phyloP scores from a whole-genome alignment of 2,888 invertebrate species.

The Eremobia ochroleuca region DNA sequence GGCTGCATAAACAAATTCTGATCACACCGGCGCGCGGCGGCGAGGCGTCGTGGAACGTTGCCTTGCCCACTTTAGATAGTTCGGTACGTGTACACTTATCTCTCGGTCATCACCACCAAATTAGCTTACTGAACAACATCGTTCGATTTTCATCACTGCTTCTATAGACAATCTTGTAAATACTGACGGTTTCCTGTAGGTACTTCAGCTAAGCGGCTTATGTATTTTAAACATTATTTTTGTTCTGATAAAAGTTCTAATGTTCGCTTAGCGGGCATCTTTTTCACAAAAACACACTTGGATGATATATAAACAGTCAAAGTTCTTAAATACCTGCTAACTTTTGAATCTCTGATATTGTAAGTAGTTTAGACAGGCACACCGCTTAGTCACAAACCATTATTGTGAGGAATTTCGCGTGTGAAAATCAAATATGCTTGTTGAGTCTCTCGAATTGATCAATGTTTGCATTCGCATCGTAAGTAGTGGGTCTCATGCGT shows the following conservation, averaged over 20 bases:
- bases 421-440: slow-evolving; percentile 72
- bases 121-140: slow-evolving; percentile 49
- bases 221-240: not conserved
- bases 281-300: not conserved
- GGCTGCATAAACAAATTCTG: slow-evolving; percentile 88
- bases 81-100: slow-evolving; percentile 63
- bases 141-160: slow-evolving; percentile 42
- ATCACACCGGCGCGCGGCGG: slow-evolving; percentile 82
- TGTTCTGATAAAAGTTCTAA: not conserved
- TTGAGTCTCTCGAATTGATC: slow-evolving; percentile 65
- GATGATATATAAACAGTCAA: slow-evolving; percentile 4
- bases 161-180: slow-evolving; percentile 17
- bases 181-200: not conserved
- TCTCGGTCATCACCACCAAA: slow-evolving; percentile 62
- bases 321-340: not conserved
- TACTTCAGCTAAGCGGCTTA: not conserved
- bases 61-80: slow-evolving; percentile 69
- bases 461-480: slow-evolving; percentile 67
- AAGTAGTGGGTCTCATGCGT: slow-evolving; percentile 58
- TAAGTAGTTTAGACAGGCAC: slow-evolving; percentile 30
- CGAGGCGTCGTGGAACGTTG: slow-evolving; percentile 62
- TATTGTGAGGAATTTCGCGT: slow-evolving; percentile 64
- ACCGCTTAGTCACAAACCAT: slow-evolving; percentile 35
- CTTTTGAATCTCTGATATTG: slow-evolving; percentile 15
- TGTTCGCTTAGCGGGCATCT: not conserved